These are phyloP conservation scores for Linepithema humile DNA, from an alignment of 1,140 invertebrate genomes.

Conservation along the genomic window DNA sequence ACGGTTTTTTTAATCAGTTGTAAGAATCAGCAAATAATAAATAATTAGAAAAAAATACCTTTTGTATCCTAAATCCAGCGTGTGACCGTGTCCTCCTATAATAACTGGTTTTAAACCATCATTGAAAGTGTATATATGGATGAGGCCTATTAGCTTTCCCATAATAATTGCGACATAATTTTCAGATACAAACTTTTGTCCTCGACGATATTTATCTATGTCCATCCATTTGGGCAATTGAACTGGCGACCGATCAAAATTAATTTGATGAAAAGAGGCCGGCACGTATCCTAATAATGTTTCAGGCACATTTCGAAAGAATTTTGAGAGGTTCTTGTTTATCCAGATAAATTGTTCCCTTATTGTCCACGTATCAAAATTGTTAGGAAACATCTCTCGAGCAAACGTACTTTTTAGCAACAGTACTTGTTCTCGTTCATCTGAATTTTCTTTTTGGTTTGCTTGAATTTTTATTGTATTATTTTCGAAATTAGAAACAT, in stretches of 20 bases:
- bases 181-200: conserved; percentile 87
- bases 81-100: conserved; percentile 87
- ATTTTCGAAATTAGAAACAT: background rate
- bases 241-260: conserved; percentile 31
- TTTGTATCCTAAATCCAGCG: conserved; percentile 87
- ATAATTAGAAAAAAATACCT: no score
- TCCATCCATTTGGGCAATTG: conserved; percentile 76
- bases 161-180: conserved; percentile 86
- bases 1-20: no score
- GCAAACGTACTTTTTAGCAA: background rate
- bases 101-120: conserved; percentile 87
- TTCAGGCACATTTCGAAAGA: background rate
- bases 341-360: background rate
- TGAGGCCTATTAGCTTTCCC: conserved; percentile 86
- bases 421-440: background rate
- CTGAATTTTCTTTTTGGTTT: background rate
- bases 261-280: background rate
- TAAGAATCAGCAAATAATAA: no score
- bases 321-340: background rate
- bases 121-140: conserved; percentile 87
- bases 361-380: background rate
- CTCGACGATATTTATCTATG: conserved; percentile 84
- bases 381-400: background rate
- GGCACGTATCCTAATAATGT: background rate
- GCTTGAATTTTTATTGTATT: background rate